Base-by-base conservation (phyloP, 1,140 invertebrate species). In the Atta cephalotes region DNA sequence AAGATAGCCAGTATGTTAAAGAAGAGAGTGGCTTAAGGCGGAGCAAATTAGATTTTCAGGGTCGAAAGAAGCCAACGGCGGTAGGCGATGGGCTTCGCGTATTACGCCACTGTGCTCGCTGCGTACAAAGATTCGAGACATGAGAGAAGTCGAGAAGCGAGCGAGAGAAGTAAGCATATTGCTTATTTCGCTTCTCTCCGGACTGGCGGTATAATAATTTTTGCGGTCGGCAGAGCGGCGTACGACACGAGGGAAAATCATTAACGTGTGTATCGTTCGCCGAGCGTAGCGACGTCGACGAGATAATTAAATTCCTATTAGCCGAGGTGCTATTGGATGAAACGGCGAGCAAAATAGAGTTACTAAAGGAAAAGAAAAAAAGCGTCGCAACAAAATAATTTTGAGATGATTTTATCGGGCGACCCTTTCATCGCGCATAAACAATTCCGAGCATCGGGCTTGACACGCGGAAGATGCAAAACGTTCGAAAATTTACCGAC, bases 301-400 rank as follows among this genome's bases (percentile, higher is more conserved):
- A 45, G 66, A 81, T 81, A 81, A 81, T 81, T 81, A 72, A 81
- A 81, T 81, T 81, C 79, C 79, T 81, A 81, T 81, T 81, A 70
- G 66, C 53, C 65, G 21, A 58, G 77, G 16, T 68, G 3, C 77
- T 66, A 79, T 51, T 51, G 25, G 45, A 12, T 62, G 39, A 72
- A 60, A 72, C 66, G 5, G n/a, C 10, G 78, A 51, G 31, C 16
- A 63, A 78, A 60, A 49, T 45, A 51, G 18, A 78, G 28, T 79
- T 51, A 28, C n/a, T 45, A 14, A 51, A 2, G 9, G 1, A 21
- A 10, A n/a, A 5, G 31, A 2, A 39, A 66, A 49, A 25, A 71
- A 25, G 14, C n/a, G 31, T 21, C 18, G n/a, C 14, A 14, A 45
- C 35, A 14, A 78, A 28, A 45, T 49, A 66, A 35, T 66, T 65